phyloP scores from a whole-genome alignment of 2,797 vertebrate genomes.

The Natrix natrix region DNA sequence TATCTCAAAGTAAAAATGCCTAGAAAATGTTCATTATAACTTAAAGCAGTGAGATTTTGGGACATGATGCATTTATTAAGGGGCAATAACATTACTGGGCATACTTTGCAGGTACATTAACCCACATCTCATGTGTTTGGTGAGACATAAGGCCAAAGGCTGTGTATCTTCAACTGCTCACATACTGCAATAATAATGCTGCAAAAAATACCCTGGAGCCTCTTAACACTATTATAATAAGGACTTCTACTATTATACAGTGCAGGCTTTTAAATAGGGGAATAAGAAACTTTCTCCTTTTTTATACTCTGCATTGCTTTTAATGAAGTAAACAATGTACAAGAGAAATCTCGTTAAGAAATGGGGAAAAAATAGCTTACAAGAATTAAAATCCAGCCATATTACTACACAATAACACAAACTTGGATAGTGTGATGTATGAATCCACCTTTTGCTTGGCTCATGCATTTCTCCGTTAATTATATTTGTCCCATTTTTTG shows the following conservation, averaged over 20 bases:
- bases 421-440: not conserved
- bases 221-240: constrained; percentile 55
- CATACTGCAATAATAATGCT: constrained; percentile 47
- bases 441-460: not conserved
- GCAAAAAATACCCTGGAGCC: constrained; percentile 37
- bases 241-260: constrained; percentile 43
- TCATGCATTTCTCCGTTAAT: not conserved
- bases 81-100: not conserved
- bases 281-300: constrained; percentile 21
- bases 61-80: constrained; percentile 22
- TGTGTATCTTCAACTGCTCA: constrained; percentile 38
- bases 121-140: constrained; percentile 17
- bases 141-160: constrained; percentile 43
- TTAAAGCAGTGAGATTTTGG: constrained; percentile 25
- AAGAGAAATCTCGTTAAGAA: not conserved
- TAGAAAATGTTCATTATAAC: not conserved
- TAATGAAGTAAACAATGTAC: constrained; percentile 16
- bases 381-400: not conserved
- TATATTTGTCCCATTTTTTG: not conserved
- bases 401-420: not conserved
- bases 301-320: constrained; percentile 9
- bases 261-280: constrained; percentile 4
- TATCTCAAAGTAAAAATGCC: not conserved
- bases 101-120: constrained; percentile 41
- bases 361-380: not conserved